Percentiles rank a stretch among this genome's conserved stretches.
Evolutionary conservation across 2,113 vertebrate genomes (phyloP).

Genomic region (Oostethus manadensis): DNA sequence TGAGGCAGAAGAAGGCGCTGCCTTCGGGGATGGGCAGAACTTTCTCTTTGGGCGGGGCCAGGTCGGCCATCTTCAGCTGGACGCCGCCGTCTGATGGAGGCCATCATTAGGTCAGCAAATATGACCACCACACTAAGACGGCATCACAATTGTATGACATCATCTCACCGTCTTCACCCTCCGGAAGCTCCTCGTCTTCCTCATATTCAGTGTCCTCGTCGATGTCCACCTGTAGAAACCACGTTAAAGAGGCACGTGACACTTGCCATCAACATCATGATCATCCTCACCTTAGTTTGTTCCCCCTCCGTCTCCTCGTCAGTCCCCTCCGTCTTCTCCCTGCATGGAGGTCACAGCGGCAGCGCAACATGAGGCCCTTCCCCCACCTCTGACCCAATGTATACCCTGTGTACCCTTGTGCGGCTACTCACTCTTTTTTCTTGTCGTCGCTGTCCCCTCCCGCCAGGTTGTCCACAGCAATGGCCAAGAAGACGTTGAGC

Average conservation of each 20-base stretch:
- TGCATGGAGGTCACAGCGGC: conserved; percentile 10
- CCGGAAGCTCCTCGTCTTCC: conserved; percentile 66
- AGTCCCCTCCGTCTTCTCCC: conserved; percentile 40
- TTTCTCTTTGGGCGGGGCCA: conserved; percentile 81
- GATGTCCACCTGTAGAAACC: conserved; percentile 60
- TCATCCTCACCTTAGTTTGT: conserved; percentile 38
- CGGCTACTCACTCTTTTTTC: conserved; percentile 61
- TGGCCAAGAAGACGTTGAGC: conserved; percentile 75
- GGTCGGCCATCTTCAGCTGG: conserved; percentile 77
- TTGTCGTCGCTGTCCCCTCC: conserved; percentile 65
- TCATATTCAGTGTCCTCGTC: conserved; percentile 71
- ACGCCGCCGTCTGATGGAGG: conserved; percentile 51
- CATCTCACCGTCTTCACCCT: conserved; percentile 53
- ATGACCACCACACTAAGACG: too few relatives aligned
- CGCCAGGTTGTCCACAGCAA: conserved; percentile 74
- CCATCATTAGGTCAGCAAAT: not conserved
- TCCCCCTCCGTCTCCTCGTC: conserved; percentile 26
- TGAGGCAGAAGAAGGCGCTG: conserved; percentile 88
- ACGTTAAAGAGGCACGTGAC: not conserved
- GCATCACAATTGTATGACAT: not conserved
- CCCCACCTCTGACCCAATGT: not conserved
- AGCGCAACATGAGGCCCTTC: not conserved
- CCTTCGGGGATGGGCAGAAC: conserved; percentile 88
- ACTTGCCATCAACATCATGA: conserved; percentile 7
- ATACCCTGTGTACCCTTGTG: too few relatives aligned